Evolutionary conservation across 2,888 invertebrate species (phyloP), one percentile per base, ranked within the genome.

Genomic region (Cylindroiulus punctatus): DNA sequence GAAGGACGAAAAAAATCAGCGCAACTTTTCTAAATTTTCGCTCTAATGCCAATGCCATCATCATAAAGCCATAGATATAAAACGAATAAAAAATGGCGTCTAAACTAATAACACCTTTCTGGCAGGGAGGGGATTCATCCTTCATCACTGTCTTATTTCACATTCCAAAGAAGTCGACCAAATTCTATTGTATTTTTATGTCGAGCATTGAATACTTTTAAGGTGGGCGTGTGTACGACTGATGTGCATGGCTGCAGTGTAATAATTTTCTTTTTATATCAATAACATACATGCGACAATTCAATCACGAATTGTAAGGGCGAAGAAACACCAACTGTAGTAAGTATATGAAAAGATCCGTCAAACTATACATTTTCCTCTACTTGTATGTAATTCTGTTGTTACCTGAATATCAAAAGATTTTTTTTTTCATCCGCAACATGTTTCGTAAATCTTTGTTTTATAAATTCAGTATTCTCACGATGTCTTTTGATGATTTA

Each of bases 81-180:
- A 65, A 65, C n/a, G 65, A 65, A 65, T 26, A 65, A 65, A 65
- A 19, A 65, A 65, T 65, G 26, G 65, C 26, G 26, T 7, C 65
- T 65, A 65, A 65, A 65, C 57, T 65, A 65, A 65, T 26, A 65
- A 65, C 65, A 65, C 65, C 65, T 65, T 65, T 65, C 22, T 65
- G 65, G 10, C 22, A 8, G 65, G 65, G 65, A 22, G 65, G 65
- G 26, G 65, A 65, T 65, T 65, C 65, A 65, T 65, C 65, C 26
- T 65, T 65, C 65, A 65, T 65, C 65, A 26, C 65, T 65, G 65
- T 65, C 65, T 65, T 65, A 65, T 65, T 65, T 65, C 65, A 65
- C 65, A 65, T 65, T 65, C 65, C 26, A 10, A 65, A 22, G 65
- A 65, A 65, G 65, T 65, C 65, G 65, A 65, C 65, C 65, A 65